A percentile compares a stretch with the other conserved stretches of the same genome.
phyloP scores from a whole-genome alignment of 2,113 vertebrate species.

The Synchiropus splendidus region DNA sequence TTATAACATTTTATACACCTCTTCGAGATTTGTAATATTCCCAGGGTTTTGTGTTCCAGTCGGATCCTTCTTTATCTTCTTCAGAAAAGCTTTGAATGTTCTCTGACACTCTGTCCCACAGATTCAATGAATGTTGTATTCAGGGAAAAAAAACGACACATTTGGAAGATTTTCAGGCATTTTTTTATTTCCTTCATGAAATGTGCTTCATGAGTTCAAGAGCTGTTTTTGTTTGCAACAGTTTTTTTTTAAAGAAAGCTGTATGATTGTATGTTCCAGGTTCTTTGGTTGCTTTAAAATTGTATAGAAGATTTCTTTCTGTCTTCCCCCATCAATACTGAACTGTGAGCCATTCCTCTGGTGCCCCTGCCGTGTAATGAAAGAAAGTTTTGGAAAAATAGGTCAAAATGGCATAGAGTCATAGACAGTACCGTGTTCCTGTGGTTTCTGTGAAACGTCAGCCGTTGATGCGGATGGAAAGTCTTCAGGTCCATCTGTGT shows the following conservation, averaged over 20 bases:
- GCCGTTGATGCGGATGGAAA: slow-evolving; percentile 26
- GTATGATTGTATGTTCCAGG: slow-evolving; percentile 21
- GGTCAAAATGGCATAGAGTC: slow-evolving; percentile 26
- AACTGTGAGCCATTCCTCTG: slow-evolving; percentile 55
- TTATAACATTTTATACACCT: slow-evolving; percentile 24
- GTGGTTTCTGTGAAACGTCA: slow-evolving; percentile 32
- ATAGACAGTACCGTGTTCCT: slow-evolving; percentile 49
- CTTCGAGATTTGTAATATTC: background rate
- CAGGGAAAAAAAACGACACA: slow-evolving; percentile 12
- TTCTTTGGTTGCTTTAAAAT: slow-evolving; percentile 48
- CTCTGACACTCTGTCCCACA: slow-evolving; percentile 18
- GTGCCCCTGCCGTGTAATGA: slow-evolving; percentile 50
- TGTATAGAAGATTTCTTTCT: slow-evolving; percentile 38
- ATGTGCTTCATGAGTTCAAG: slow-evolving; percentile 33
- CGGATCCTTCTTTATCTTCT: too few relatives aligned
- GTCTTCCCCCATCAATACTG: slow-evolving; percentile 41
- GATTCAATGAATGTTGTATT: slow-evolving; percentile 34
- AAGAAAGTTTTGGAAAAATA: slow-evolving; percentile 16
- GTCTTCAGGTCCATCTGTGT: slow-evolving; percentile 39
- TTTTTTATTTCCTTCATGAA: slow-evolving; percentile 30
- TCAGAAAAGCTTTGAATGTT: slow-evolving; percentile 32
- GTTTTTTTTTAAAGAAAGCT: slow-evolving; percentile 15
- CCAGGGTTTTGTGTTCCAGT: too few relatives aligned
- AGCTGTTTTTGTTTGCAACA: slow-evolving; percentile 9
- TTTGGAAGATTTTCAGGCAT: slow-evolving; percentile 23